A percentile compares a stretch with the other conserved stretches of the same genome.
Evolutionary conservation across 37 sponge, comb jelly and placozoan genomes (phyloP).

Genomic region (Tethya wilhelma): DNA sequence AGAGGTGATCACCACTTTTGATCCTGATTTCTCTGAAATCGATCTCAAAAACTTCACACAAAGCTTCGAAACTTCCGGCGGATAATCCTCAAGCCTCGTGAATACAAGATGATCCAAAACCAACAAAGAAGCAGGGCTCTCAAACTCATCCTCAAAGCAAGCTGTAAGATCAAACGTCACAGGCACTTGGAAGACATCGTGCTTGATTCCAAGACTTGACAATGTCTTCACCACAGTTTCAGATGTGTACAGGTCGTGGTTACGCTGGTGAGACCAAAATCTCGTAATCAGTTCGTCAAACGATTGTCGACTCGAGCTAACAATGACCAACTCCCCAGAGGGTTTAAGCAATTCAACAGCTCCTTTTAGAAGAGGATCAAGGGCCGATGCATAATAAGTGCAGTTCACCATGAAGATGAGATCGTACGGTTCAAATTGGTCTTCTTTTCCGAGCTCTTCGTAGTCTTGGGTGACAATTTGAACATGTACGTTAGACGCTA

Average conservation of each 20-base stretch:
- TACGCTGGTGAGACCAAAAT: slow-evolving; percentile 47
- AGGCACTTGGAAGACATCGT: background rate
- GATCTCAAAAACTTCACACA: slow-evolving; percentile 11
- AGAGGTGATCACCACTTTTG: background rate
- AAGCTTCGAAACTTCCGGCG: slow-evolving; percentile 13
- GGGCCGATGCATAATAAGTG: slow-evolving; percentile 18
- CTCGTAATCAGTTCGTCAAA: slow-evolving; percentile 34
- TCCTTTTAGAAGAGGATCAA: slow-evolving; percentile 8
- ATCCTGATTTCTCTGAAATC: background rate
- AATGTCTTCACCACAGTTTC: slow-evolving; percentile 4
- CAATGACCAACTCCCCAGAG: slow-evolving; percentile 34
- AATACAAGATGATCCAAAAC: slow-evolving; percentile 32
- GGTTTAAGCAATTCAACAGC: slow-evolving; percentile 23
- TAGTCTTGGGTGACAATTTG: slow-evolving; percentile 8
- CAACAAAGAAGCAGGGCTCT: slow-evolving; percentile 8
- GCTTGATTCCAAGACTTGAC: slow-evolving; percentile 3
- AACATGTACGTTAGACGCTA: slow-evolving; percentile 11
- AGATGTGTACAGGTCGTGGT: slow-evolving; percentile 11
- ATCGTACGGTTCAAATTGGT: slow-evolving; percentile 18
- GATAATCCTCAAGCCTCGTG: slow-evolving; percentile 14
- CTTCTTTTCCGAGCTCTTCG: slow-evolving; percentile 19
- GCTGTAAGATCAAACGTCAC: slow-evolving; percentile 25
- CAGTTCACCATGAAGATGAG: slow-evolving; percentile 41
- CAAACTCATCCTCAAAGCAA: slow-evolving; percentile 18
- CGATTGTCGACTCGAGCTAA: slow-evolving; percentile 29